phyloP scores from a whole-genome alignment of 2,113 vertebrate genomes.

The Petaurus breviceps region DNA sequence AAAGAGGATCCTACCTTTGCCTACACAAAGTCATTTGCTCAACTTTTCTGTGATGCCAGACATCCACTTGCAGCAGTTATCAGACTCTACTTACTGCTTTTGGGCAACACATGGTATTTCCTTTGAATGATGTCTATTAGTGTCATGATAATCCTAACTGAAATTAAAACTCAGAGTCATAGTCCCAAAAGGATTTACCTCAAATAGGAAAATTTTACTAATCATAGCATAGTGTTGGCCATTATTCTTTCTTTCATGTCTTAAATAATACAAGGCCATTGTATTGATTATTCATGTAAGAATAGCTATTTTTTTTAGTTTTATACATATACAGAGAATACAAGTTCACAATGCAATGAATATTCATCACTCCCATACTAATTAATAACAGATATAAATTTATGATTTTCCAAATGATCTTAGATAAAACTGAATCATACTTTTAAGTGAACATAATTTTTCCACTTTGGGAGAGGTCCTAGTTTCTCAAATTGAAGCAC shows the following conservation, averaged over 20 bases:
- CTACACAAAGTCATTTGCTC: background rate
- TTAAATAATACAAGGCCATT: background rate
- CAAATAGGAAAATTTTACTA: background rate
- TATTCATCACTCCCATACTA: too few relatives aligned
- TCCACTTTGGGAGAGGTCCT: too few relatives aligned
- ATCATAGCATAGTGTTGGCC: background rate
- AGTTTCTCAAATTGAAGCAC: background rate
- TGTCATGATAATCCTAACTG: background rate
- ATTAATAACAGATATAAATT: too few relatives aligned
- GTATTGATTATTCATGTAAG: background rate
- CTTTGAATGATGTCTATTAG: background rate
- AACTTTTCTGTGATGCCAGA: background rate
- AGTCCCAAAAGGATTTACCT: background rate
- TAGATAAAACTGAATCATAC: too few relatives aligned
- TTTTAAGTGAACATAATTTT: too few relatives aligned
- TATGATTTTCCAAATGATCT: too few relatives aligned
- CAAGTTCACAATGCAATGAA: too few relatives aligned
- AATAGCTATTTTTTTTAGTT: background rate
- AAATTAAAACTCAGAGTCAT: background rate
- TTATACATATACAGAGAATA: too few relatives aligned
- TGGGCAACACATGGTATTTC: background rate
- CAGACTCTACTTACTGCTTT: background rate
- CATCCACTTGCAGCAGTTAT: background rate
- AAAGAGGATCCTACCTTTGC: background rate
- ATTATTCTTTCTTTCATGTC: background rate